Evolutionary conservation across 2,888 invertebrate species (phyloP).

Genomic region (Cataglyphis altisquamis): DNA sequence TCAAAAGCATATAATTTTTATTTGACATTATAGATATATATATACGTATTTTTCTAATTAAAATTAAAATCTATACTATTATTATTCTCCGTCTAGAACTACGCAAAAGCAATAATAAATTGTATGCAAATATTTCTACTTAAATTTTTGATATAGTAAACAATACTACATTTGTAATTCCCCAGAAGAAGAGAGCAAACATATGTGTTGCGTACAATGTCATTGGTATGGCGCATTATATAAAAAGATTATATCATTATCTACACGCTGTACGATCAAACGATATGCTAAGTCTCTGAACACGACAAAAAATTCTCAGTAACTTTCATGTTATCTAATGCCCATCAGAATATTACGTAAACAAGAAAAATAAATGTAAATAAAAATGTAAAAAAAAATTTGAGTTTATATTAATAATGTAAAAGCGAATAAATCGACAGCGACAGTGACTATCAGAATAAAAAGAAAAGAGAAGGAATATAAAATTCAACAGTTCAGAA

Average conservation of each 20-base stretch:
- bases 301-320: neutral
- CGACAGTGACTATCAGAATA: neutral
- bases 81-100: neutral
- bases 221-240: constrained; percentile 8
- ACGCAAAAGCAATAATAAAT: neutral
- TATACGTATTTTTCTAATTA: constrained; percentile 3
- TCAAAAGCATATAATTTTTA: neutral
- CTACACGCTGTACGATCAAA: constrained; percentile 17
- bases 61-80: constrained; percentile 11
- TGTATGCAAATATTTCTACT: neutral
- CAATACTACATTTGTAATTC: constrained; percentile 8
- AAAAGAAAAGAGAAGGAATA: neutral
- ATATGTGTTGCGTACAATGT: neutral
- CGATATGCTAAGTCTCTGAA: neutral
- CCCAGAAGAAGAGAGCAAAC: neutral
- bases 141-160: neutral
- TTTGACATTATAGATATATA: neutral
- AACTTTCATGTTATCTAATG: neutral
- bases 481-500: neutral
- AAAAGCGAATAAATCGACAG: neutral
- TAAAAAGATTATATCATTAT: constrained; percentile 38
- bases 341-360: neutral
- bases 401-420: neutral
- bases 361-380: neutral
- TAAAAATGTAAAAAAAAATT: neutral